These are phyloP conservation scores for Sebastiscus albofasciatus DNA, from an alignment of 2,797 vertebrate genomes.

Conservation along the genomic window DNA sequence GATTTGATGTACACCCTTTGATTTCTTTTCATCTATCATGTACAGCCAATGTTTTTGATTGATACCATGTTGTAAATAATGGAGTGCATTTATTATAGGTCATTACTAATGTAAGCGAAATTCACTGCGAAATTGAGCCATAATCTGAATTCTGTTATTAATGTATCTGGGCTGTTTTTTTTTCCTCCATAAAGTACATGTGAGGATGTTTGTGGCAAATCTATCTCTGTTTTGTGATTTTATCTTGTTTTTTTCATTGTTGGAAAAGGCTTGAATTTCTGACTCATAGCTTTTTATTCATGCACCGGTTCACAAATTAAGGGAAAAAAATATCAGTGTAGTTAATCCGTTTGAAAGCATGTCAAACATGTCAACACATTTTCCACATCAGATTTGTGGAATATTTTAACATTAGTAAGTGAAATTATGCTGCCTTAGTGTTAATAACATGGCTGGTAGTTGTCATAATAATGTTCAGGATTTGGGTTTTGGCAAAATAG, in stretches of 20 bases:
- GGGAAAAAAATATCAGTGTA: background rate
- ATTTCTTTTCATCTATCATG: constrained; percentile 28
- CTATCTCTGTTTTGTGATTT: background rate
- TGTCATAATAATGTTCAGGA: constrained; percentile 1
- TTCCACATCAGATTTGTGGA: background rate
- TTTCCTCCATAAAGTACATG: background rate
- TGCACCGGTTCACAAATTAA: constrained; percentile 19
- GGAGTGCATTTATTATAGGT: background rate
- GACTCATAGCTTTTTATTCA: constrained; percentile 17
- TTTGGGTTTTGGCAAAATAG: background rate
- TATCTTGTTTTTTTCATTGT: no score
- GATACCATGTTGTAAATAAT: background rate
- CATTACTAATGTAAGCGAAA: background rate
- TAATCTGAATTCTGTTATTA: background rate
- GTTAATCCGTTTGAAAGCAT: constrained; percentile 23
- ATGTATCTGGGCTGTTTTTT: background rate
- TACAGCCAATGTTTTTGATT: constrained; percentile 6
- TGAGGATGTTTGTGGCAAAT: background rate
- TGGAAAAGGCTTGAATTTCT: background rate
- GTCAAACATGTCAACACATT: constrained; percentile 9
- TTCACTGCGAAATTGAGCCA: background rate
- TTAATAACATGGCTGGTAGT: background rate
- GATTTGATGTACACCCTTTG: constrained; percentile 12
- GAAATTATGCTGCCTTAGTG: background rate
- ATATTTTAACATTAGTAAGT: constrained; percentile 4